A percentile compares a stretch with the other conserved stretches of the same genome.
Conservation (phyloP, 2,888 invertebrate species). For the Ophraella communa region DNA sequence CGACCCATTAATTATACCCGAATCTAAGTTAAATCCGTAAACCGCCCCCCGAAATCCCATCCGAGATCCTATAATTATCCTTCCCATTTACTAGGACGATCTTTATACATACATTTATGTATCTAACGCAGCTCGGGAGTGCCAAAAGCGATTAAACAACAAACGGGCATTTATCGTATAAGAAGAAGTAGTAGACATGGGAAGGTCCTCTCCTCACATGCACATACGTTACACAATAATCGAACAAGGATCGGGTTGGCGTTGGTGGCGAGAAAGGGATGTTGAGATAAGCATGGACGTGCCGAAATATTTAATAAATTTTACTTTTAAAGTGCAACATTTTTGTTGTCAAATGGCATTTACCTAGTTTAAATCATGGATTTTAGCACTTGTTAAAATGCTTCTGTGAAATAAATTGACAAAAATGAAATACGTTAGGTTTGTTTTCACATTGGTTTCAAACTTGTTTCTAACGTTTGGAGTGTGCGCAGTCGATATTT, state of each 20-base stretch:
- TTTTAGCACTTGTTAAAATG: too few relatives aligned
- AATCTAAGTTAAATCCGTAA: slow-evolving; percentile 1
- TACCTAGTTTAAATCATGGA: too few relatives aligned
- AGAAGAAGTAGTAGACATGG: slow-evolving; percentile 12
- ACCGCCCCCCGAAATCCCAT: not conserved
- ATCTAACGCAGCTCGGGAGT: not conserved
- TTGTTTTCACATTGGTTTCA: too few relatives aligned
- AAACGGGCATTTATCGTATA: slow-evolving; percentile 17
- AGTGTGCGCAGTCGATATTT: too few relatives aligned
- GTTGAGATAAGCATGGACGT: slow-evolving; percentile 39
- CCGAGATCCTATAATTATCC: slow-evolving; percentile 2
- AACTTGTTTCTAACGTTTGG: too few relatives aligned
- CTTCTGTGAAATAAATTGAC: too few relatives aligned
- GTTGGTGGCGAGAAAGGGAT: slow-evolving; percentile 10
- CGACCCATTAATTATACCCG: not conserved
- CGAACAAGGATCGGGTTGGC: slow-evolving; percentile 40
- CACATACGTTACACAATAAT: slow-evolving; percentile 52
- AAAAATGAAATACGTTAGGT: too few relatives aligned
- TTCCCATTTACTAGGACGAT: not conserved
- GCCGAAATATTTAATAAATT: too few relatives aligned
- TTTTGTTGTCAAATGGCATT: not conserved
- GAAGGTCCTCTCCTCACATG: slow-evolving; percentile 26
- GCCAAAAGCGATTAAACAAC: slow-evolving; percentile 25
- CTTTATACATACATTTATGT: too few relatives aligned
- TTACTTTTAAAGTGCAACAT: not conserved